Evolutionary conservation across 2,113 vertebrate species (phyloP).

Genomic region (Gallinago paraguaiae): DNA sequence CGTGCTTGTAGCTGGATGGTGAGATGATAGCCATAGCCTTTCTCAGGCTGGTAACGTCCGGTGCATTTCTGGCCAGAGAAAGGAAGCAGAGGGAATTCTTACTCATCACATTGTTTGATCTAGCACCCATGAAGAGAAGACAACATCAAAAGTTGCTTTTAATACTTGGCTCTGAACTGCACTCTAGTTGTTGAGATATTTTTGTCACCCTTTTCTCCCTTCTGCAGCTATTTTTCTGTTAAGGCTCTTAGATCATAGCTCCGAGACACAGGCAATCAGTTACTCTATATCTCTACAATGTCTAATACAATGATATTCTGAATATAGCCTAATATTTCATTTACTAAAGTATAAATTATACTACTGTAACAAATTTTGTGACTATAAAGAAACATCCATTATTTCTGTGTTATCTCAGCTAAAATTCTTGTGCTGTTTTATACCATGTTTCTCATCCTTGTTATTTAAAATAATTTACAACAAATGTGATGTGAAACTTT

Average conservation of each 20-base stretch:
- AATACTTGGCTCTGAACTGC: background rate
- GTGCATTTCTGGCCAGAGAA: background rate
- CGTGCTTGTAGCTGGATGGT: accelerated
- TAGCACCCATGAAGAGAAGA: background rate
- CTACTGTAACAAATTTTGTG: slow-evolving; percentile 2
- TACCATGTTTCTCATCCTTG: background rate
- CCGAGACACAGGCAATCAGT: slow-evolving; percentile 20
- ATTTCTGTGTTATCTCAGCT: slow-evolving; percentile 29
- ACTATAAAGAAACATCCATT: slow-evolving; percentile 5
- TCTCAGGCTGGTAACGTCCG: background rate
- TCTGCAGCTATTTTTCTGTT: background rate
- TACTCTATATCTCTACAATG: background rate
- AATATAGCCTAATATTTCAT: slow-evolving; percentile 31
- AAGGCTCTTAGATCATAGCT: slow-evolving; percentile 1
- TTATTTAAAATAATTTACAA: slow-evolving; percentile 33
- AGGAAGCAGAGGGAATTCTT: background rate
- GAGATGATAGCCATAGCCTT: background rate
- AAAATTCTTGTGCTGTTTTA: slow-evolving; percentile 25
- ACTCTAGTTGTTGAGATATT: background rate
- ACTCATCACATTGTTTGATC: background rate
- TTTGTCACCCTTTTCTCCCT: background rate
- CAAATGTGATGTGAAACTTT: background rate
- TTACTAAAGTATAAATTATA: slow-evolving; percentile 13
- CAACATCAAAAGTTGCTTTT: background rate
- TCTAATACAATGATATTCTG: slow-evolving; percentile 3